phyloP scores from a whole-genome alignment of 2,888 invertebrate species.

The Diachrysia chrysitis region DNA sequence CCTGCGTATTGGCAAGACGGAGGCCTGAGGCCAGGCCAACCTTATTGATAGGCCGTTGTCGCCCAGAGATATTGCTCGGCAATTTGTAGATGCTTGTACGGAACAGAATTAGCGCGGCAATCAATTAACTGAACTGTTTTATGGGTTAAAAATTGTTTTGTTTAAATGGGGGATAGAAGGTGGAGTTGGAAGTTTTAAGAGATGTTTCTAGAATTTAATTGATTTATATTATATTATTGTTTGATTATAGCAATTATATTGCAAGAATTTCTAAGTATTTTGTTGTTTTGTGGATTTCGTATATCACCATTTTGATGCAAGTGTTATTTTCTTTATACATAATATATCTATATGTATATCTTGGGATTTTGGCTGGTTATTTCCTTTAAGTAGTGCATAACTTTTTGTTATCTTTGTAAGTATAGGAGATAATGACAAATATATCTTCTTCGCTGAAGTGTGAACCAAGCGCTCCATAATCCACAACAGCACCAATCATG shows the following conservation, averaged over 20 bases:
- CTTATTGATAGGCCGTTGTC: conserved; percentile 86
- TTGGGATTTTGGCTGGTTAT: neutral
- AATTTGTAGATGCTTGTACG: conserved; percentile 70
- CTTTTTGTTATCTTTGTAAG: no score
- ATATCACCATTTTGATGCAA: no score
- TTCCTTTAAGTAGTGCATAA: neutral
- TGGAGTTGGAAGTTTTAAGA: neutral
- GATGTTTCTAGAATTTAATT: conserved; percentile 16
- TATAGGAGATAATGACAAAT: neutral
- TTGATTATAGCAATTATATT: neutral
- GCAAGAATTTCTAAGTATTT: no score
- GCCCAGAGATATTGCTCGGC: conserved; percentile 79
- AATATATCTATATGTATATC: no score
- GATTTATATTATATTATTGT: neutral
- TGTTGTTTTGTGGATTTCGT: neutral
- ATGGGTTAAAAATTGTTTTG: conserved; percentile 13
- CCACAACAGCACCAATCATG: conserved; percentile 52
- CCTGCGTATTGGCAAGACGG: conserved; percentile 65
- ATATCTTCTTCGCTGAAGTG: conserved; percentile 2
- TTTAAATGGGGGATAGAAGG: neutral
- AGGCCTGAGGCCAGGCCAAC: conserved; percentile 55
- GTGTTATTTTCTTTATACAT: no score
- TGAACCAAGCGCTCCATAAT: conserved; percentile 16
- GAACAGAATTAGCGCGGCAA: conserved; percentile 62
- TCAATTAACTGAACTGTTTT: conserved; percentile 61